Evolutionary conservation across 2,888 invertebrate species (phyloP).

Genomic region (Drosophila anomalipes): DNA sequence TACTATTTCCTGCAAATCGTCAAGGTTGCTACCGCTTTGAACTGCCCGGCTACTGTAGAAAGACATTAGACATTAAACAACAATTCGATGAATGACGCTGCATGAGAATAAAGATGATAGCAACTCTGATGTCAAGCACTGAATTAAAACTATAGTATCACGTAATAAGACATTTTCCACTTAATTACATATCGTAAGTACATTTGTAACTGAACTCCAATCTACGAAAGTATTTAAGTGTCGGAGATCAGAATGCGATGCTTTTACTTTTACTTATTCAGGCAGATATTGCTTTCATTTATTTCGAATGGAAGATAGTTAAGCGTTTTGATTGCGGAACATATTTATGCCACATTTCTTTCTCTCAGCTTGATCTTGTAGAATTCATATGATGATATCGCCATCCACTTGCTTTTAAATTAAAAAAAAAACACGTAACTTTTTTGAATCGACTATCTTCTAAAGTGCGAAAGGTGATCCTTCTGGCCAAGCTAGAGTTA

Average conservation of each 20-base stretch:
- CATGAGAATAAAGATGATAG: conserved; percentile 10
- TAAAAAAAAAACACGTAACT: neutral
- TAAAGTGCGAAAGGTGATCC: neutral
- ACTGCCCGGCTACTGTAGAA: conserved; percentile 47
- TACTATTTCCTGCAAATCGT: conserved; percentile 30
- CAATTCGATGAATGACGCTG: conserved; percentile 17
- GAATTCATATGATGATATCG: neutral
- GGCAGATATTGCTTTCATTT: neutral
- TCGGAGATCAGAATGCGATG: neutral
- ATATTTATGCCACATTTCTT: neutral
- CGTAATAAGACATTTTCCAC: conserved; percentile 13
- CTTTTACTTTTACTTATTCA: neutral
- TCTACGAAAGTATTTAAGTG: neutral
- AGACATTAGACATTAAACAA: conserved; percentile 51
- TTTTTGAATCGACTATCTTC: neutral
- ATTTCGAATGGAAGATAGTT: neutral
- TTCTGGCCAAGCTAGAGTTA: neutral
- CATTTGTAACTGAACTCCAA: neutral
- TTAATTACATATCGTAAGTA: conserved; percentile 1
- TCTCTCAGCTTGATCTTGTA: neutral
- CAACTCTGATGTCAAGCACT: conserved; percentile 10
- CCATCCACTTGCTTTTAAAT: neutral
- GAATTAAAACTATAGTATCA: neutral
- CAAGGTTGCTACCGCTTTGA: conserved; percentile 58
- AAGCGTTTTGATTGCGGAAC: neutral